Base-by-base conservation (phyloP, 2,888 invertebrate species). In the Ommatoiulus sabulosus region DNA sequence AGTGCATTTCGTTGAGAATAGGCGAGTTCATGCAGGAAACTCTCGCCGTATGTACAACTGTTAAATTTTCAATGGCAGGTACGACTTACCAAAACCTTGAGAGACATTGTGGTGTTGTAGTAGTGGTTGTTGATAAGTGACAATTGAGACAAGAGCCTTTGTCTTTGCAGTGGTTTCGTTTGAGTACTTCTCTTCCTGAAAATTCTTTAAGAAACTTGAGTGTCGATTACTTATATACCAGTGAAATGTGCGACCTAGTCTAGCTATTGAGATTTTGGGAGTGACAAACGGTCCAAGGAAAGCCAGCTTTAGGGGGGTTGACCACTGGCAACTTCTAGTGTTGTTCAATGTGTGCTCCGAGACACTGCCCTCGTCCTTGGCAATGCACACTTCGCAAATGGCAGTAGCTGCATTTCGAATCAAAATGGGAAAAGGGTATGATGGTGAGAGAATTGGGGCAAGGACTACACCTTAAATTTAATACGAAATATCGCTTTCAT, bases 251-350 rank as follows among this genome's bases (percentile, higher is more conserved):
- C 46, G 86, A 86, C 86, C 48, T 46, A 86, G 86, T 86, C 86
- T 46, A 86, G n/a, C 46, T 44, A 12, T 86, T n/a, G n/a, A 44
- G 48, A 44, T 86, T 86, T 86, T 46, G 86, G 86, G 86, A 86
- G 86, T 86, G 86, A 86, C 86, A 86, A 44, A 86, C 86, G 44
- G 86, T 86, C 86, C 86, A 86, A 86, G 86, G 86, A 86, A 86
- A 86, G 44, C 86, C 80, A 43, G 80, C 80, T 80, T 80, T 52
- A 35, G 80, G 86, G 48, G 86, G 86, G 48, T 48, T 86, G 46
- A 86, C 46, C 44, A 86, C 48, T 86, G n/a, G 46, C 24, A 86
- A 86, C 48, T 86, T 86, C 48, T 86, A 46, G 86, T 86, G 86
- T 86, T 86, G 86, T 86, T 86, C 86, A 15, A n/a, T n/a, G 44